Conservation (phyloP, 1,140 invertebrate genomes). For the Dryas iulia region DNA sequence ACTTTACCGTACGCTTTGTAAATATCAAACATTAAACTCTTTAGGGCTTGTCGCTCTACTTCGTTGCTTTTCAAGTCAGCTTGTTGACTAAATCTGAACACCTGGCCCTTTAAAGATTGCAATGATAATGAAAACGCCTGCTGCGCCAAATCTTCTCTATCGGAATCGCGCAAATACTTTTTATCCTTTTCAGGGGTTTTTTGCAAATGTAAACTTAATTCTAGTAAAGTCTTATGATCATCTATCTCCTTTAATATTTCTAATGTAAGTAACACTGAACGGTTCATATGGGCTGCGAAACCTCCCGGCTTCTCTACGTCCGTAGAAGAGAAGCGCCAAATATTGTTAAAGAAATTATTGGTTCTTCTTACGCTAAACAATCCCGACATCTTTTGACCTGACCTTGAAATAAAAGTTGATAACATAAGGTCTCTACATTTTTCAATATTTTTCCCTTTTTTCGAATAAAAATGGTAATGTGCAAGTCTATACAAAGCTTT, state of each 20-base stretch:
- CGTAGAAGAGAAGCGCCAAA: constrained; percentile 93
- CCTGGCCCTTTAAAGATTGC: constrained; percentile 81
- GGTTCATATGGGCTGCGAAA: constrained; percentile 94
- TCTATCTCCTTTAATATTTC: constrained; percentile 89
- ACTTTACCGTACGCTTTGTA: constrained; percentile 83
- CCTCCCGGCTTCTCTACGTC: constrained; percentile 96
- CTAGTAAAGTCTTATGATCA: constrained; percentile 90
- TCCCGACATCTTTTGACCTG: constrained; percentile 85
- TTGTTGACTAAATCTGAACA: constrained; percentile 72
- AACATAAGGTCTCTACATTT: constrained; percentile 87
- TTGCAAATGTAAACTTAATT: constrained; percentile 88
- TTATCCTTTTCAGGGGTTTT: constrained; percentile 91
- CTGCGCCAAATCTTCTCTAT: constrained; percentile 87
- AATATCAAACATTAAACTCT: constrained; percentile 82
- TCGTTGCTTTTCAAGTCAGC: constrained; percentile 68
- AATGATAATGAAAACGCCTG: constrained; percentile 87
- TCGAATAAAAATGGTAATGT: constrained; percentile 90
- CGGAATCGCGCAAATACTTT: constrained; percentile 90
- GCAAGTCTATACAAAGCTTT: constrained; percentile 94
- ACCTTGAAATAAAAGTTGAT: constrained; percentile 83
- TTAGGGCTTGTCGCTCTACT: constrained; percentile 67
- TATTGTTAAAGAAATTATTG: constrained; percentile 95
- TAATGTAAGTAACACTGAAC: constrained; percentile 89
- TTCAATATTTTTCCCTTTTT: constrained; percentile 83
- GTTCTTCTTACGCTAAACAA: constrained; percentile 92